These are phyloP conservation scores for Allobates femoralis DNA, from an alignment of 2,797 vertebrate species.

Conservation along the genomic window DNA sequence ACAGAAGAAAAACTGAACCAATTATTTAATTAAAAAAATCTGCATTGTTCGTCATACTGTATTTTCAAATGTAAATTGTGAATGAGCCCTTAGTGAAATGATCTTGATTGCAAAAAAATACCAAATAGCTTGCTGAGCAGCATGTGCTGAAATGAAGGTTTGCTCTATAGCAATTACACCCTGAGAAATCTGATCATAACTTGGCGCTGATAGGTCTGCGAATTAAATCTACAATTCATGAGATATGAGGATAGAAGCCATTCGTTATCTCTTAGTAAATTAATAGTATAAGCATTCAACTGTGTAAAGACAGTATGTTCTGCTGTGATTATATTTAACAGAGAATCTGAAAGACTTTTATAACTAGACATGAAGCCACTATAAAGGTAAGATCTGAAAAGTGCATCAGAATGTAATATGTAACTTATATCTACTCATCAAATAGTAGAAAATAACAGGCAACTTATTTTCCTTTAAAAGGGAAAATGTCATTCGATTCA, in stretches of 20 bases:
- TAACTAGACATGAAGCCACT: constrained; percentile 42
- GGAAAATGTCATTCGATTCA: neutral
- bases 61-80: neutral
- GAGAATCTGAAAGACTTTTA: constrained; percentile 41
- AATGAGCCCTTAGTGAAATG: neutral
- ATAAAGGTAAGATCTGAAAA: constrained; percentile 27
- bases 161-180: constrained; percentile 32
- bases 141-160: constrained; percentile 1
- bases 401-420: neutral
- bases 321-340: constrained; percentile 41
- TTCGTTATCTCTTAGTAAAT: constrained; percentile 44
- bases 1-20: neutral
- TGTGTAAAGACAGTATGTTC: constrained; percentile 50
- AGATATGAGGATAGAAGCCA: constrained; percentile 44
- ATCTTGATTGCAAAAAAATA: neutral
- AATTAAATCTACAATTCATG: constrained; percentile 45
- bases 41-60: neutral
- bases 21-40: neutral
- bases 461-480: neutral
- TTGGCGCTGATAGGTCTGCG: constrained; percentile 16
- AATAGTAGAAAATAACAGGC: neutral
- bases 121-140: neutral
- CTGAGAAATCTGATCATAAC: constrained; percentile 29
- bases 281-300: constrained; percentile 43
- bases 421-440: neutral